Evolutionary conservation across 2,113 vertebrate genomes (phyloP), one percentile per base, ranked within the genome.

Genomic region (Synchiropus splendidus): DNA sequence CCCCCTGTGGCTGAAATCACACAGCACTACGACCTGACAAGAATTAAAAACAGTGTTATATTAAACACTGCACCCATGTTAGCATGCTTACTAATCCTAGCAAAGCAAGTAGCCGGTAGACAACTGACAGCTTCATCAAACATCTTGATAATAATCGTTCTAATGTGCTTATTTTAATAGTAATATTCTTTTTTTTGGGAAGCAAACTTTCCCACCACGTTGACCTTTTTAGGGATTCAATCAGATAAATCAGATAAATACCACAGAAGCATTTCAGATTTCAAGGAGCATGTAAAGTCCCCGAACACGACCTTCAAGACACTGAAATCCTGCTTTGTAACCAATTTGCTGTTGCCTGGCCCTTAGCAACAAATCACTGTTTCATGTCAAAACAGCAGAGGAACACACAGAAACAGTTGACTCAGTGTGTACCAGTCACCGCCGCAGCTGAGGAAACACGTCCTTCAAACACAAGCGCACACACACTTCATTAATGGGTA

Each of bases 391-490:
- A 76, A 73, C 58, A 67, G 18, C 47, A 39, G 12, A 48, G 37
- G 61, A 67, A 54, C 36, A 36, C 47, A 48, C 31, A 68, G 36
- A 66, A 67, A 75, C 51, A 64, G 67, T 56, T 45, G 67, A 65
- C 74, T 45, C 61, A 58, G 71, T 54, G 54, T 55, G 67, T 70
- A 76, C 75, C 74, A 73, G 64, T 69, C 67, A 58, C 61, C 49
- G 17, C 38, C 70, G 74, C 80, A 84, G 81, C 84, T 85, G 78
- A 81, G 73, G 67, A 68, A 84, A 85, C 80, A 83, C 50, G 48
- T 54, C 31, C 41, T n/a, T 33, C 40, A 9, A 13, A 54, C 45
- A 41, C 40, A 30, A 18, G 48, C 16, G 54, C 12, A 46, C 31
- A 31, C 35, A 42, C 47, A 58, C 18, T 48, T 13, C 36, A 35